Percentiles rank a stretch among this genome's conserved stretches.
These are phyloP conservation scores for Bombus fervidus DNA, from an alignment of 1,140 invertebrate species.

Conservation along the genomic window DNA sequence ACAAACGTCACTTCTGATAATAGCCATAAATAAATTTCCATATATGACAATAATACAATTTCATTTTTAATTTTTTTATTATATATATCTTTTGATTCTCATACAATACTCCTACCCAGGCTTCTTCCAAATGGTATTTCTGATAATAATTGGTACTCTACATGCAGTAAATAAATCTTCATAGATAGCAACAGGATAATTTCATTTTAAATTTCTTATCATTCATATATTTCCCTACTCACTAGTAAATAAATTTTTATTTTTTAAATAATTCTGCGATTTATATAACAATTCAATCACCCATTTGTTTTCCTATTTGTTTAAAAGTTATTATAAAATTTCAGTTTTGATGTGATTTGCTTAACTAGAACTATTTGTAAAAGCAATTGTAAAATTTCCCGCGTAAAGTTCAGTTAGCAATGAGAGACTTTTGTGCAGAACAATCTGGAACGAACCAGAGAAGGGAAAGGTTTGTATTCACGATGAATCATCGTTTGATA, in stretches of 20 bases:
- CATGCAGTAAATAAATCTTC: background rate
- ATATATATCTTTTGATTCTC: background rate
- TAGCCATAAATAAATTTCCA: background rate
- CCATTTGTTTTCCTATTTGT: background rate
- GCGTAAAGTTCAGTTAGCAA: background rate
- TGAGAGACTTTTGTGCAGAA: background rate
- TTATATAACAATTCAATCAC: background rate
- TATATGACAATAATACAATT: background rate
- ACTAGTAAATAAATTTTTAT: background rate
- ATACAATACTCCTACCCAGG: background rate
- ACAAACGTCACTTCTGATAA: constrained; percentile 3
- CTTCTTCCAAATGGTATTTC: background rate
- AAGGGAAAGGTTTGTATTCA: constrained; percentile 12
- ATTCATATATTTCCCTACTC: background rate
- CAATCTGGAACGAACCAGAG: constrained; percentile 29
- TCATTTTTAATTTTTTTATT: background rate
- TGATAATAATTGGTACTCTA: background rate
- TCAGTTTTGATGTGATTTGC: background rate
- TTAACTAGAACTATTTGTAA: background rate
- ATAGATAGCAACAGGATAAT: background rate
- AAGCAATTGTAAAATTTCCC: background rate
- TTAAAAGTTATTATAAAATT: background rate
- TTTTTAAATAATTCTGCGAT: background rate
- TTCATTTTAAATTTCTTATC: background rate
- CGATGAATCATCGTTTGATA: constrained; percentile 20